Conservation (phyloP, 2,888 invertebrate genomes). For the Hesperia comma region DNA sequence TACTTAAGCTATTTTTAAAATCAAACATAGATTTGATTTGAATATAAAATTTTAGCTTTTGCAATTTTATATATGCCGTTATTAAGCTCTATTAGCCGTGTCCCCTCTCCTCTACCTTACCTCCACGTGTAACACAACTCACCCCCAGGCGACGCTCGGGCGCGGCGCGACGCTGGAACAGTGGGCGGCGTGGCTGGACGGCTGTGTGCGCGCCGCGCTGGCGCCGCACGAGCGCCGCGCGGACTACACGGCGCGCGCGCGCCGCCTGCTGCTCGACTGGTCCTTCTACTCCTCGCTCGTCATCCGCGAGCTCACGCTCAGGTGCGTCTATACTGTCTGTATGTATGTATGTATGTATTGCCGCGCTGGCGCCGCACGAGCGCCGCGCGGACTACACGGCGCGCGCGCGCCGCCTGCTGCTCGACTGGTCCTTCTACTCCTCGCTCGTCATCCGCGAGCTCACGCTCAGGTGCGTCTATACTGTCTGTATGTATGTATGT, state of each 20-base stretch:
- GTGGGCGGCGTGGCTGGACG: conserved; percentile 99
- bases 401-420: conserved; percentile 93
- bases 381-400: conserved; percentile 92
- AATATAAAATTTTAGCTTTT: no score
- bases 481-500: no score
- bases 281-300: conserved; percentile 99
- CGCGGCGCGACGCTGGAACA: conserved; percentile 97
- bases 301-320: conserved; percentile 96
- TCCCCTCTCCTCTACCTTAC: no score
- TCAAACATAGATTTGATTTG: no score
- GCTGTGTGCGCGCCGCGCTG: conserved; percentile 94
- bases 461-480: conserved; percentile 85
- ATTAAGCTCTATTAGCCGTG: no score
- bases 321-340: conserved; percentile 46
- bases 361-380: conserved; percentile 94
- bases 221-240: conserved; percentile 93
- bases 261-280: conserved; percentile 98
- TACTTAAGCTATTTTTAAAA: no score
- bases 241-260: conserved; percentile 91
- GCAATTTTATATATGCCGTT: no score
- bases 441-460: conserved; percentile 99
- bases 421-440: conserved; percentile 99
- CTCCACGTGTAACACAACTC: no score
- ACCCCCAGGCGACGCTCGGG: conserved; percentile 87
- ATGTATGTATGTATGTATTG: no score